Evolutionary conservation across 2,888 invertebrate species (phyloP).

Genomic region (Drosophila prolongata): DNA sequence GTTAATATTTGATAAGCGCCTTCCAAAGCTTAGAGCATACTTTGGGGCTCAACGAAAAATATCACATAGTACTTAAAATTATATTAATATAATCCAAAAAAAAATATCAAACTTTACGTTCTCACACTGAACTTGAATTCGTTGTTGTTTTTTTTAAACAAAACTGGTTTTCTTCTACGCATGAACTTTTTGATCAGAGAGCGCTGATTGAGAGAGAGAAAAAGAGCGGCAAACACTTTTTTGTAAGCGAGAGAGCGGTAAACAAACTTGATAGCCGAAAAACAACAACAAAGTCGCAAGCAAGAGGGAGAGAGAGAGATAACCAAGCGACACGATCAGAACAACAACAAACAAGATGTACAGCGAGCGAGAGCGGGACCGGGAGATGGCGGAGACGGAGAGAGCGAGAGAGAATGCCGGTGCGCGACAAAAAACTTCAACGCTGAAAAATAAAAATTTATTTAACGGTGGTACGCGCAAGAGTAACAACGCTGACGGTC

Average conservation of each 20-base stretch:
- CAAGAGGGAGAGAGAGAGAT: conserved; percentile 30
- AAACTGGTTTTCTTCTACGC: conserved; percentile 16
- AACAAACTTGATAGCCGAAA: conserved; percentile 47
- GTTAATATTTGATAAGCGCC: neutral
- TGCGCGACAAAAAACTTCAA: conserved; percentile 56
- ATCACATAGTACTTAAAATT: neutral
- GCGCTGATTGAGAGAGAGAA: conserved; percentile 17
- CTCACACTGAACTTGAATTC: conserved; percentile 14
- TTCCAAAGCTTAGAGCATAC: conserved; percentile 23
- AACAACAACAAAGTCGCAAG: conserved; percentile 43
- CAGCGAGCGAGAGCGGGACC: conserved; percentile 51
- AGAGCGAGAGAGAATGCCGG: conserved; percentile 40
- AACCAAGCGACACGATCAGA: conserved; percentile 34
- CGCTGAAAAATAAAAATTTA: conserved; percentile 71
- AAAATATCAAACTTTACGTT: conserved; percentile 22
- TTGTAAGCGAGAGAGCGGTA: conserved; percentile 55
- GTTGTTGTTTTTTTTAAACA: neutral
- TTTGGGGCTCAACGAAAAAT: conserved; percentile 25
- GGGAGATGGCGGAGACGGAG: conserved; percentile 45
- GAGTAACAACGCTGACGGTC: conserved; percentile 63
- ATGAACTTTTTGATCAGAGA: conserved; percentile 16
- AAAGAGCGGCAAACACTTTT: conserved; percentile 55
- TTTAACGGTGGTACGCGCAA: conserved; percentile 84
- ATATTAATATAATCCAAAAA: conserved; percentile 3
- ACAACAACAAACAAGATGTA: conserved; percentile 64